Percentiles rank a stretch among this genome's conserved stretches.
These are phyloP conservation scores for Drosophila athabasca DNA, from an alignment of 1,140 invertebrate genomes.

Conservation along the genomic window DNA sequence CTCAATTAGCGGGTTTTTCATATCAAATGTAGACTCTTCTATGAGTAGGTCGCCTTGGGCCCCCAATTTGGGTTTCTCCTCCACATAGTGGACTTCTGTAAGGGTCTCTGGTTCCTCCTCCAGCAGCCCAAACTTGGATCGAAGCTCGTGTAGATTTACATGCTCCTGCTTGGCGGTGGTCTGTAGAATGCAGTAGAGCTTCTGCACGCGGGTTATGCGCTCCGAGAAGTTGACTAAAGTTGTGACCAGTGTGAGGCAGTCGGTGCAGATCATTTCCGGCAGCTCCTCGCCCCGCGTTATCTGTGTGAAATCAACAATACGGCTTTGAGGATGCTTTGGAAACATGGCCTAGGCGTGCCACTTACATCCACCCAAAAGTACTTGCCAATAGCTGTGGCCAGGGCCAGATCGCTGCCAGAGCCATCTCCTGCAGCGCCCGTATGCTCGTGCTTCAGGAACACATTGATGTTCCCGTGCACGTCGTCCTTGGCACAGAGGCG, in stretches of 20 bases:
- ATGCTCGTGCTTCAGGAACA: slow-evolving; percentile 66
- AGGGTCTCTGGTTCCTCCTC: slow-evolving; percentile 52
- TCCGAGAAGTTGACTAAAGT: slow-evolving; percentile 72
- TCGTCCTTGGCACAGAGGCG: slow-evolving; percentile 77
- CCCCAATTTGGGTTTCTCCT: slow-evolving; percentile 60
- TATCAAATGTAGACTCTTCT: slow-evolving; percentile 50
- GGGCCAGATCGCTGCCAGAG: slow-evolving; percentile 27
- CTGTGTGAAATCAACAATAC: slow-evolving; percentile 13
- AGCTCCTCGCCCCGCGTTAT: slow-evolving; percentile 60
- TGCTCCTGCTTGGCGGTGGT: slow-evolving; percentile 24
- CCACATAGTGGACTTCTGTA: slow-evolving; percentile 65
- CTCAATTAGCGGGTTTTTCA: slow-evolving; percentile 63
- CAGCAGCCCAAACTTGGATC: slow-evolving; percentile 42
- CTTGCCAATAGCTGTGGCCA: slow-evolving; percentile 70
- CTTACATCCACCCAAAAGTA: slow-evolving; percentile 76
- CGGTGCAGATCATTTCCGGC: slow-evolving; percentile 67
- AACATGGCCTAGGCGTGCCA: background rate
- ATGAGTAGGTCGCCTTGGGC: slow-evolving; percentile 16
- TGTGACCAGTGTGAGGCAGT: slow-evolving; percentile 65
- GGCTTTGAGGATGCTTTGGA: no score
- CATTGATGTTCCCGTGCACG: slow-evolving; percentile 60
- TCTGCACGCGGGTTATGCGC: slow-evolving; percentile 65
- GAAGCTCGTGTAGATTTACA: slow-evolving; percentile 51
- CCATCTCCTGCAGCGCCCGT: background rate
- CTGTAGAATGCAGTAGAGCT: slow-evolving; percentile 59